These are phyloP conservation scores for Plotosus lineatus DNA, from an alignment of 2,113 vertebrate species.

Conservation along the genomic window DNA sequence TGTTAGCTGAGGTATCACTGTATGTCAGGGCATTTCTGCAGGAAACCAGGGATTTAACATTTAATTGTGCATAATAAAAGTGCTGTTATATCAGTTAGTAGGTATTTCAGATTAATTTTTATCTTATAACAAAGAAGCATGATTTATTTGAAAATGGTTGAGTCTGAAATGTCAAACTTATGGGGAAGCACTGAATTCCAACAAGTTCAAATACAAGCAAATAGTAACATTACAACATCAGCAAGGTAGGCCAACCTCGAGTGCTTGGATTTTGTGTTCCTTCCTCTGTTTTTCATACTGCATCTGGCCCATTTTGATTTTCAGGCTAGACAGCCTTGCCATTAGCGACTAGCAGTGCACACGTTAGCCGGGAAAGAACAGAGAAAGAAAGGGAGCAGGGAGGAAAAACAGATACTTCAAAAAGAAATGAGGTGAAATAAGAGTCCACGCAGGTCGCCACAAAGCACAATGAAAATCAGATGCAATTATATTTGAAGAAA, in stretches of 20 bases:
- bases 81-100: neutral
- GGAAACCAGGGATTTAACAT: neutral
- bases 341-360: conserved; percentile 88
- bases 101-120: neutral
- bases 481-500: conserved; percentile 16
- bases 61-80: neutral
- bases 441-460: conserved; percentile 17
- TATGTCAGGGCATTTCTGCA: neutral
- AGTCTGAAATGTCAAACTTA: neutral
- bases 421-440: neutral
- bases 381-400: conserved; percentile 58
- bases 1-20: no score
- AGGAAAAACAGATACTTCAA: conserved; percentile 48
- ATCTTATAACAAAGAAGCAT: neutral
- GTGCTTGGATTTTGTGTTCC: conserved; percentile 86
- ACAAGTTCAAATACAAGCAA: neutral
- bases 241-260: conserved; percentile 84
- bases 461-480: conserved; percentile 20
- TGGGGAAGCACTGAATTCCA: no score
- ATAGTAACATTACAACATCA: conserved; percentile 46
- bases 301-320: conserved; percentile 99
- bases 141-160: no score
- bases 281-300: conserved; percentile 97
- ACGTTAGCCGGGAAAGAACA: conserved; percentile 59
- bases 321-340: conserved; percentile 99